Percentiles rank a stretch among this genome's conserved stretches.
phyloP scores from a whole-genome alignment of 1,140 invertebrate genomes.

The Danaus melanippus region DNA sequence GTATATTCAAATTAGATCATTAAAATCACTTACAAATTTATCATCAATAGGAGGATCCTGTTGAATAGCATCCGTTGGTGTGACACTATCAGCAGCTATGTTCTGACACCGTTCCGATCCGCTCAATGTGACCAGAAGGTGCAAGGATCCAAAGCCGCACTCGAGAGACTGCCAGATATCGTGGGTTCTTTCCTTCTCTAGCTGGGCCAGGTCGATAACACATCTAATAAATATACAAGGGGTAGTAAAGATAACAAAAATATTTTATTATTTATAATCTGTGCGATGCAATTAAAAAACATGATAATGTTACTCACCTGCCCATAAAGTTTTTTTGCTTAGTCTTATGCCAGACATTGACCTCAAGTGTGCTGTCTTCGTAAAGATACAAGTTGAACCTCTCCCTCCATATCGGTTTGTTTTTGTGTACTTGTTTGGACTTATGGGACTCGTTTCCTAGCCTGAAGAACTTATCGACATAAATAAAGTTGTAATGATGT shows the following conservation, averaged over 20 bases:
- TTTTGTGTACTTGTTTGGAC: constrained; percentile 56
- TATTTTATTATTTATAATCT: neutral
- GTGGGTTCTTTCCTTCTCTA: constrained; percentile 57
- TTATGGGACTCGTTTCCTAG: constrained; percentile 56
- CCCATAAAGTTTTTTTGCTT: constrained; percentile 65
- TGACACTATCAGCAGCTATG: constrained; percentile 33
- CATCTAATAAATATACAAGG: constrained; percentile 29
- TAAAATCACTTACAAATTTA: constrained; percentile 45
- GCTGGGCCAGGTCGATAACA: constrained; percentile 47
- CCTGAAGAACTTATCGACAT: constrained; percentile 32
- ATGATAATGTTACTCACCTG: constrained; percentile 32
- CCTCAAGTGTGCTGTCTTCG: constrained; percentile 49
- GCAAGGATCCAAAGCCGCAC: constrained; percentile 52
- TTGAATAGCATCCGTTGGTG: constrained; percentile 37
- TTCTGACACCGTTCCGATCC: constrained; percentile 28
- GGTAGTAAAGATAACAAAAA: neutral
- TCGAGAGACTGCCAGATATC: constrained; percentile 59
- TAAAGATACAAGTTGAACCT: constrained; percentile 55
- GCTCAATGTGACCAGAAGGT: constrained; percentile 50
- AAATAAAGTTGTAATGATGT: no score
- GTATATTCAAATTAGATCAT: no score
- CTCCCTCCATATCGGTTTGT: constrained; percentile 53
- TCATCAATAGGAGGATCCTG: constrained; percentile 31
- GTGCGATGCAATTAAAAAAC: neutral
- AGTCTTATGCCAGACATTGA: constrained; percentile 58